These are phyloP conservation scores for Pseudachorutes palmiensis DNA, from an alignment of 1,140 invertebrate species.

Conservation along the genomic window DNA sequence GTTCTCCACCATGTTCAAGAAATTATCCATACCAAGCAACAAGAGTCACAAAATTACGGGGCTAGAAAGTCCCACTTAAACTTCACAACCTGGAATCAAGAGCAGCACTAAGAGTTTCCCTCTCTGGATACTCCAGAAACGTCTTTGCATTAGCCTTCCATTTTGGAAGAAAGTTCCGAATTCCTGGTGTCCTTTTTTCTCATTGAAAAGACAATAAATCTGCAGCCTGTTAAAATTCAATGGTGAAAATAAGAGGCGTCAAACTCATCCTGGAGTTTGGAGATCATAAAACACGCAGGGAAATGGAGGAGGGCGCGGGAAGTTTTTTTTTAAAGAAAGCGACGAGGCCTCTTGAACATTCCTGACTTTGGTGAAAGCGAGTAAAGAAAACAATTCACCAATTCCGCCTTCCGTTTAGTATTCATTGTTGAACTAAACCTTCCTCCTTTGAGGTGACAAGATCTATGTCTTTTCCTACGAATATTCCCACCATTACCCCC, in stretches of 20 bases:
- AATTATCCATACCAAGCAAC: too few species aligned
- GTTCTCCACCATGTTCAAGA: background rate
- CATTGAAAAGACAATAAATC: background rate
- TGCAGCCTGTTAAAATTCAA: background rate
- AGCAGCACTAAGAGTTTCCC: background rate
- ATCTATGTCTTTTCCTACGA: background rate
- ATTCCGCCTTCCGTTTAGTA: background rate
- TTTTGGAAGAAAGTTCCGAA: background rate
- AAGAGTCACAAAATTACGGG: too few species aligned
- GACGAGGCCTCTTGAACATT: too few species aligned
- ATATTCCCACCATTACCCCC: background rate
- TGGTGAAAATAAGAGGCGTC: background rate
- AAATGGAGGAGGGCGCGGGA: too few species aligned
- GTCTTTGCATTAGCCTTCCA: background rate
- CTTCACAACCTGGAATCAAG: background rate
- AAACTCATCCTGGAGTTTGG: background rate
- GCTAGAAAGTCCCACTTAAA: too few species aligned
- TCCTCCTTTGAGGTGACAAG: conserved; percentile 8
- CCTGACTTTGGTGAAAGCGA: background rate
- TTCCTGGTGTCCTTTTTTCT: background rate
- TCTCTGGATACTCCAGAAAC: background rate
- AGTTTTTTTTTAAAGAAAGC: too few species aligned
- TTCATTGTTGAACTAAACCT: background rate
- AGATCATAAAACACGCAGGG: background rate
- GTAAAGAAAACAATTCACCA: too few species aligned